Conservation (phyloP, 2,797 vertebrate species). For the Coilia nasus region DNA sequence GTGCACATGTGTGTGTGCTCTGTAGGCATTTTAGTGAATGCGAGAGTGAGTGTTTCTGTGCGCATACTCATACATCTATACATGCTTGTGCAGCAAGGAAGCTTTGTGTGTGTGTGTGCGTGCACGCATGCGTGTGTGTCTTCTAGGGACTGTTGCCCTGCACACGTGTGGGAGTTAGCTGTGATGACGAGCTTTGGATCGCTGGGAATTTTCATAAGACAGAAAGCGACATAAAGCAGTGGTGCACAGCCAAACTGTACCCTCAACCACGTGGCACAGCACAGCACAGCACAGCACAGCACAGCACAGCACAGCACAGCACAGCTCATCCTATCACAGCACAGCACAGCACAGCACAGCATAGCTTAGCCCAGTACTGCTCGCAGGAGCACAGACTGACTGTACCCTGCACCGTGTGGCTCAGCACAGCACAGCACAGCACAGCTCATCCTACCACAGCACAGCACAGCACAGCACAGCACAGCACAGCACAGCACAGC, state of each 20-base stretch:
- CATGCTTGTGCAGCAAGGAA: no score
- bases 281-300: neutral
- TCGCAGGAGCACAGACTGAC: no score
- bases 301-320: neutral
- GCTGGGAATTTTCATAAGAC: neutral
- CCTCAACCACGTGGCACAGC: neutral
- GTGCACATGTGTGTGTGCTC: neutral
- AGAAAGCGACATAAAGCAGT: neutral
- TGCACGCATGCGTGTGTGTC: neutral
- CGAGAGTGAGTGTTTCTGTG: neutral
- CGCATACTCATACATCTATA: neutral
- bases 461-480: no score
- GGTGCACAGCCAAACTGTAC: neutral
- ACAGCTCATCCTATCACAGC: neutral
- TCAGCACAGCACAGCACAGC: no score
- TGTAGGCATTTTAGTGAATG: neutral
- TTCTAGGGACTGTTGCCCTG: neutral
- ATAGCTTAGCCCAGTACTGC: no score
- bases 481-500: no score
- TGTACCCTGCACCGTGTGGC: no score
- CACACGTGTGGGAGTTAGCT: neutral
- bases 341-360: neutral
- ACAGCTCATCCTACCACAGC: no score
- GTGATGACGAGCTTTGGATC: conserved; percentile 14
- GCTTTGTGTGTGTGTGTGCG: no score